phyloP scores from a whole-genome alignment of 2,888 invertebrate genomes.

The Ophion costatus region DNA sequence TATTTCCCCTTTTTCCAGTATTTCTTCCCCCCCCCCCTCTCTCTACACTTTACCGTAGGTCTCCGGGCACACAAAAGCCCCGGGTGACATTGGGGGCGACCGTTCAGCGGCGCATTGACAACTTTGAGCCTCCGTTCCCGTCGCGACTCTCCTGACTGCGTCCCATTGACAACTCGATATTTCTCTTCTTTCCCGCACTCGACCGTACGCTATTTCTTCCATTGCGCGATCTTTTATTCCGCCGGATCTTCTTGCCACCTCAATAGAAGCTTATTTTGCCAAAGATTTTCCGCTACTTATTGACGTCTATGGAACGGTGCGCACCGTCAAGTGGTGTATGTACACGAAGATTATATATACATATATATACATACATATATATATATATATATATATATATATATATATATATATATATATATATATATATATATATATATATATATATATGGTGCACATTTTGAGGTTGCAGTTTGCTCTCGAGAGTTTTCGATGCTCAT shows the following conservation, averaged over 20 bases:
- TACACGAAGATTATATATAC: neutral
- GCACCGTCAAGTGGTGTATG: neutral
- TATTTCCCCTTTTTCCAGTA: constrained; percentile 28
- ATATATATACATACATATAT: no score
- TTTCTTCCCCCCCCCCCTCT: neutral
- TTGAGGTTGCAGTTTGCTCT: neutral
- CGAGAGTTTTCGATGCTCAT: neutral
- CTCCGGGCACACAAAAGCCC: constrained; percentile 10
- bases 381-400: neutral
- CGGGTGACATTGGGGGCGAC: neutral
- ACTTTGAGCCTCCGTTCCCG: constrained; percentile 4
- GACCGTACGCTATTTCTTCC: neutral
- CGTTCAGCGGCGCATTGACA: neutral
- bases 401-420: no score
- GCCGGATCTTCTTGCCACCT: neutral
- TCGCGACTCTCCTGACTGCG: neutral
- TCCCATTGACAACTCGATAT: neutral
- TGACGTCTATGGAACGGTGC: neutral
- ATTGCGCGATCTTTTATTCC: constrained; percentile 26
- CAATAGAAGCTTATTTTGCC: constrained; percentile 21
- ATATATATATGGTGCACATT: neutral
- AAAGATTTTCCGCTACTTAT: constrained; percentile 29
- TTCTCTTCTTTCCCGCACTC: constrained; percentile 15
- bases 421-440: no score
- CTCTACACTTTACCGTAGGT: constrained; percentile 4